phyloP scores from a whole-genome alignment of 2,797 vertebrate species.

The Sylvia borin region DNA sequence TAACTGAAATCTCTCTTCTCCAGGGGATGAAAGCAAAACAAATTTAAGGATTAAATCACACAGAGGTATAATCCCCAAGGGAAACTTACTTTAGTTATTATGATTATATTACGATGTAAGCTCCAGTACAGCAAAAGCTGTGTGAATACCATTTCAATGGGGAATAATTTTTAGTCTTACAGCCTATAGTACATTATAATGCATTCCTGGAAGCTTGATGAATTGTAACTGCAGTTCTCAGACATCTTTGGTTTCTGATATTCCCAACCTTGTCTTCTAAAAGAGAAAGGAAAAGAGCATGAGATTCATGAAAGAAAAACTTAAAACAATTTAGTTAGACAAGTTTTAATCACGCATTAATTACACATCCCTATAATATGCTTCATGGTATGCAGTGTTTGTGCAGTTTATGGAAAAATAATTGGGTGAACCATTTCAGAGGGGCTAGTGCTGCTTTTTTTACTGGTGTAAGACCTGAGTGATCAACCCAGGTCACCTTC shows the following conservation, averaged over 20 bases:
- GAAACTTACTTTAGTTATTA: conserved; percentile 76
- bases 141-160: conserved; percentile 68
- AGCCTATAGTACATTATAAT: conserved; percentile 71
- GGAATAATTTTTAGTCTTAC: conserved; percentile 77
- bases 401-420: background rate
- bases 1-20: conserved; percentile 76
- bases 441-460: background rate
- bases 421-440: background rate
- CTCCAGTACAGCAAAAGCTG: conserved; percentile 69
- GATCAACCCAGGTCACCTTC: background rate
- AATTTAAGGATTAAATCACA: conserved; percentile 82
- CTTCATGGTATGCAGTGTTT: background rate
- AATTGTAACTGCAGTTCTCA: conserved; percentile 57
- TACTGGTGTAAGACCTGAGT: background rate
- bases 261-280: background rate
- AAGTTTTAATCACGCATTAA: background rate
- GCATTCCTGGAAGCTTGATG: conserved; percentile 68
- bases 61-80: conserved; percentile 75
- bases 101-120: conserved; percentile 63
- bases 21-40: conserved; percentile 78
- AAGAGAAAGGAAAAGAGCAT: background rate
- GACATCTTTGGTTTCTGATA: conserved; percentile 32
- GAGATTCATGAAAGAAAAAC: background rate
- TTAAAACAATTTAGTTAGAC: background rate
- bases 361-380: rapidly evolving